phyloP scores from a whole-genome alignment of 2,113 vertebrate species.

The Sinosuthora webbiana region DNA sequence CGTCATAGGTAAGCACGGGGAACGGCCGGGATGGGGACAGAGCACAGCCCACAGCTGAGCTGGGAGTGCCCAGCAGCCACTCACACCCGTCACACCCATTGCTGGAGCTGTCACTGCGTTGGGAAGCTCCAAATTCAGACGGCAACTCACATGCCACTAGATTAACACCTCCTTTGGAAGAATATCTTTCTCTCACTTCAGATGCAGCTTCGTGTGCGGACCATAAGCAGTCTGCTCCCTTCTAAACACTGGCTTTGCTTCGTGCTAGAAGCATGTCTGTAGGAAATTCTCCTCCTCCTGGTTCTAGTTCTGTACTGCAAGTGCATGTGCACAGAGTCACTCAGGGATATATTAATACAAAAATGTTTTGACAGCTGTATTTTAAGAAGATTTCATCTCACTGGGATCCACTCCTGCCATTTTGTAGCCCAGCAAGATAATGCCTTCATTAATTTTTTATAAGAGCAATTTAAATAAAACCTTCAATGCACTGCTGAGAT shows the following conservation, averaged over 20 bases:
- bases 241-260: neutral
- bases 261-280: neutral
- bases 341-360: conserved; percentile 17
- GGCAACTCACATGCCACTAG: neutral
- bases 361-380: conserved; percentile 65
- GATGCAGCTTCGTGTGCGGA: neutral
- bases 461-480: conserved; percentile 65
- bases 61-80: rapidly evolving
- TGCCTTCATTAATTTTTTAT: conserved; percentile 72
- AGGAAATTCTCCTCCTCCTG: neutral
- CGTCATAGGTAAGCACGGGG: conserved; percentile 81
- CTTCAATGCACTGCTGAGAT: conserved; percentile 52
- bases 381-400: conserved; percentile 68
- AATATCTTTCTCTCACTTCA: neutral
- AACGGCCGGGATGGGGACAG: rapidly evolving
- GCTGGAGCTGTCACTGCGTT: neutral
- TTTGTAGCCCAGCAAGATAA: conserved; percentile 66
- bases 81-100: rapidly evolving
- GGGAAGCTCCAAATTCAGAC: neutral
- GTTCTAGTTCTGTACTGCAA: neutral
- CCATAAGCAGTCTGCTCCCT: neutral
- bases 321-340: neutral
- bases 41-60: rapidly evolving
- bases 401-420: conserved; percentile 54
- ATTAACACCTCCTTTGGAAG: neutral